Conservation (phyloP, 2,113 vertebrate genomes). For the Elephantulus edwardii region DNA sequence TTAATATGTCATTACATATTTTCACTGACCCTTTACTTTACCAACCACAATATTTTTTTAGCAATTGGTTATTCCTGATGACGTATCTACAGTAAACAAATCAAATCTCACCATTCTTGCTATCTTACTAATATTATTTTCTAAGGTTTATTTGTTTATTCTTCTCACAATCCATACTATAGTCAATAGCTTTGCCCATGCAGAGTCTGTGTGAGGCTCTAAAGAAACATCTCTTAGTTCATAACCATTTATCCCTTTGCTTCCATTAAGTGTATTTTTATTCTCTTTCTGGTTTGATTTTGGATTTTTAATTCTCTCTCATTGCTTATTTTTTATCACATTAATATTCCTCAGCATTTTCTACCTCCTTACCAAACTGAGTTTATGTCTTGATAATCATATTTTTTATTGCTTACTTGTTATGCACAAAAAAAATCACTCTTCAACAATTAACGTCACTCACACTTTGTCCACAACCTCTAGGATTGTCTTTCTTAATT, state of each 20-base stretch:
- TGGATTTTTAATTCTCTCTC: too few species aligned
- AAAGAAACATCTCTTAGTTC: not conserved
- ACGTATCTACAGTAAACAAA: not conserved
- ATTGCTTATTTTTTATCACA: not conserved
- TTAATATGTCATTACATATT: too few species aligned
- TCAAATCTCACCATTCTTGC: not conserved
- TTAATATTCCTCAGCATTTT: not conserved
- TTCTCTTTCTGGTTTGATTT: not conserved
- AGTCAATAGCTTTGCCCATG: not conserved
- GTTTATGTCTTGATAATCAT: not conserved
- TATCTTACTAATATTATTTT: not conserved
- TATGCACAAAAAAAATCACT: not conserved
- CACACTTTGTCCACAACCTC: not conserved
- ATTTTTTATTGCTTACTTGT: not conserved
- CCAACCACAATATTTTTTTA: not conserved
- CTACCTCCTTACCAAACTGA: not conserved
- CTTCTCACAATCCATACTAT: not conserved
- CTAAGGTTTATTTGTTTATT: not conserved
- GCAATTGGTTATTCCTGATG: not conserved
- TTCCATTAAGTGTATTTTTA: not conserved
- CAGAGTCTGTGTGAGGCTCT: not conserved
- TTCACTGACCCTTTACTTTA: not conserved
- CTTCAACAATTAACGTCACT: not conserved
- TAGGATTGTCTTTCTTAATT: not conserved
- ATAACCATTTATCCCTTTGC: not conserved